Conservation (phyloP, 2,888 invertebrate species). For the Lapara coniferarum region DNA sequence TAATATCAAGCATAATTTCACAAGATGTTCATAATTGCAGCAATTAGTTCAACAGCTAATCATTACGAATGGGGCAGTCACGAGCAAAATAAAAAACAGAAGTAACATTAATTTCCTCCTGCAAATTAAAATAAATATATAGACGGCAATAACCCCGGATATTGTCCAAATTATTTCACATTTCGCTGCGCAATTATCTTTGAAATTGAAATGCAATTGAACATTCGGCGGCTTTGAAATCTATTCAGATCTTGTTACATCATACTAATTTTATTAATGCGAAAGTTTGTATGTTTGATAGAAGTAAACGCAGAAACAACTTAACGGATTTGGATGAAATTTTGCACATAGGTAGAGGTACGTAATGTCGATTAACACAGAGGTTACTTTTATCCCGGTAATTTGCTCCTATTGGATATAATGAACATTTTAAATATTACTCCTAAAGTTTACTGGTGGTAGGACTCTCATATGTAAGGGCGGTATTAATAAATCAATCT, state of each 20-base stretch:
- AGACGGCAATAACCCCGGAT: not conserved
- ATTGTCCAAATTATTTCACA: not conserved
- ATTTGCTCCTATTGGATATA: too few relatives aligned
- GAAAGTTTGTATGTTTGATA: too few relatives aligned
- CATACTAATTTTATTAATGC: too few relatives aligned
- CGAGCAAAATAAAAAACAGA: conserved; percentile 12
- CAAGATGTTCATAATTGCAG: conserved; percentile 3
- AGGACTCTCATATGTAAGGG: too few relatives aligned
- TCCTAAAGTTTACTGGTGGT: too few relatives aligned
- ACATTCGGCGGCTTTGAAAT: not conserved
- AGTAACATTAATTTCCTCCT: not conserved
- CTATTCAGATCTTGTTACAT: not conserved
- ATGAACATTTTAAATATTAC: too few relatives aligned
- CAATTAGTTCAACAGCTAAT: conserved; percentile 2
- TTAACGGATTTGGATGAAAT: too few relatives aligned
- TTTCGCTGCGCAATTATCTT: not conserved
- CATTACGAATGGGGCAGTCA: conserved; percentile 6
- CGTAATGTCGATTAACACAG: too few relatives aligned
- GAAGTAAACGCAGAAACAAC: too few relatives aligned
- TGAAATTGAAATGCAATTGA: not conserved
- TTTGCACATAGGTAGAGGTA: too few relatives aligned
- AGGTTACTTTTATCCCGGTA: too few relatives aligned
- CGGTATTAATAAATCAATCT: too few relatives aligned
- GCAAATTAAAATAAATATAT: conserved; percentile 11
- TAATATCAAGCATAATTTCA: not conserved